Conservation (phyloP, 2,113 vertebrate species). For the Muntiacus reevesi region DNA sequence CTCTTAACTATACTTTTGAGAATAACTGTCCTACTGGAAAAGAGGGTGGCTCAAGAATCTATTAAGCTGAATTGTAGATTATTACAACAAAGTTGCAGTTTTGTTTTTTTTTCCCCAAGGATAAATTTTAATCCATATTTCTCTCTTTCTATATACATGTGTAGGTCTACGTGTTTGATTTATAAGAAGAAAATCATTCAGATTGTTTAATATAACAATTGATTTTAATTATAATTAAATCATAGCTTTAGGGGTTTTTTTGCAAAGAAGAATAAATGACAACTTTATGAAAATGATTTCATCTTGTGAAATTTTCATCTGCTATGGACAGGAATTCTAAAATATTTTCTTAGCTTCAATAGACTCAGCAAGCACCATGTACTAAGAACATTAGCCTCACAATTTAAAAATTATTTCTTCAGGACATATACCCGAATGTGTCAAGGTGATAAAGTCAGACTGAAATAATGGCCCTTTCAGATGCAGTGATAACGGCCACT, state of each 20-base stretch:
- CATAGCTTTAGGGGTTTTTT: background rate
- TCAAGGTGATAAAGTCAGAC: background rate
- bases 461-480: background rate
- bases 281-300: background rate
- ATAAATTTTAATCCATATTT: background rate
- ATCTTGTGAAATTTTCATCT: background rate
- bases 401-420: background rate
- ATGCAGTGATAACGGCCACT: background rate
- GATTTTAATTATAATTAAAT: background rate
- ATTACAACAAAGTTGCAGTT: background rate
- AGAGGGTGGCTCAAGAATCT: background rate
- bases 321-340: background rate
- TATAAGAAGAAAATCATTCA: background rate
- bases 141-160: background rate
- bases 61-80: background rate
- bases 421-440: background rate
- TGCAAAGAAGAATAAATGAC: background rate
- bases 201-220: background rate
- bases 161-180: background rate
- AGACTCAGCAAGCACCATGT: background rate
- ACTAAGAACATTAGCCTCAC: background rate
- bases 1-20: background rate
- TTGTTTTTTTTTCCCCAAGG: background rate
- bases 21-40: background rate
- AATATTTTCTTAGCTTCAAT: background rate